Conservation (phyloP, 37 sponge, comb jelly and placozoan species). For the Beroe ovata region DNA sequence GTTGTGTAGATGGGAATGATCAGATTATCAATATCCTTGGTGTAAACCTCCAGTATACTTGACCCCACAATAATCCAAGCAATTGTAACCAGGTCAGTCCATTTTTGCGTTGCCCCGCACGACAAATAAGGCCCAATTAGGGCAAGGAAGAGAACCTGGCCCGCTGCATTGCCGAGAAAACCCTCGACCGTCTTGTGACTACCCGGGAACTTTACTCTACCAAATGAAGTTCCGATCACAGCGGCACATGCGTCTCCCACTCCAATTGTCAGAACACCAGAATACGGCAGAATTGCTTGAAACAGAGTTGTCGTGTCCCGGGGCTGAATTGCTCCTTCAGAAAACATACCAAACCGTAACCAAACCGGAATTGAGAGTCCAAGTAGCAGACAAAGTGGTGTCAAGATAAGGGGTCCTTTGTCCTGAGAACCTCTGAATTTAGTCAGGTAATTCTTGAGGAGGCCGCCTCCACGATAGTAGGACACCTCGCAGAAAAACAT, state of each 20-base stretch:
- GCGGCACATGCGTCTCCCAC: conserved; percentile 63
- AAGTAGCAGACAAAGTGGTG: conserved; percentile 17
- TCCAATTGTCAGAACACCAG: conserved; percentile 45
- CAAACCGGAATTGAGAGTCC: conserved; percentile 59
- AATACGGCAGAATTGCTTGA: conserved; percentile 6
- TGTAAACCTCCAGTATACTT: conserved; percentile 35
- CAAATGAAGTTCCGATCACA: conserved; percentile 16
- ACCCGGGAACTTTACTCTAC: conserved; percentile 25
- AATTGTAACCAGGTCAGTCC: background rate
- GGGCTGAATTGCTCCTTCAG: background rate
- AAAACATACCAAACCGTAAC: conserved; percentile 12
- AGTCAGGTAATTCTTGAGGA: background rate
- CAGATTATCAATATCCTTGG: conserved; percentile 54
- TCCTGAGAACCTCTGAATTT: conserved; percentile 59
- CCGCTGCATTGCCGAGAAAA: conserved; percentile 6
- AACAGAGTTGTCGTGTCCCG: conserved; percentile 1
- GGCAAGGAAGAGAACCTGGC: conserved; percentile 27
- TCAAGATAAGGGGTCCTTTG: conserved; percentile 1
- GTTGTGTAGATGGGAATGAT: conserved; percentile 5
- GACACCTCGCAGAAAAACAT: conserved; percentile 45
- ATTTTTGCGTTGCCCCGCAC: background rate
- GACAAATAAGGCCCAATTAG: conserved; percentile 20
- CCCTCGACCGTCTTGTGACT: conserved; percentile 59
- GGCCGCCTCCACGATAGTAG: background rate
- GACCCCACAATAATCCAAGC: background rate